Evolutionary conservation across 1,140 invertebrate genomes (phyloP).

Genomic region (Drosophila sproati): DNA sequence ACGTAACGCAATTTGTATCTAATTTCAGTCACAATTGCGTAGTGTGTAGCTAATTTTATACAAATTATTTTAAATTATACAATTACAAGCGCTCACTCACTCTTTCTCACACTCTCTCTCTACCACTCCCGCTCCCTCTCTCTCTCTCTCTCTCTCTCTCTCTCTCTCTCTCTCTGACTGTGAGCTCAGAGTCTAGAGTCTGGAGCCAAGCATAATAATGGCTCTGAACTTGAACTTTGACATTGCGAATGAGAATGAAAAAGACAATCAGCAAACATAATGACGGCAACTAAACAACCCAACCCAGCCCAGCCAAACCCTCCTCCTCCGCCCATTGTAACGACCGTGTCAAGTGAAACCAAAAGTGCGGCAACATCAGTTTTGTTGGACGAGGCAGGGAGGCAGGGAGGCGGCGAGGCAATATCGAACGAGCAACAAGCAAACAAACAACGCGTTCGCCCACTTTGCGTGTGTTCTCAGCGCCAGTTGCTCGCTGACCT

Average conservation of each 20-base stretch:
- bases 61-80: slow-evolving; percentile 73
- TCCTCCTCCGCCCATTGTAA: background rate
- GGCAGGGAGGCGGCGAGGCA: background rate
- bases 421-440: slow-evolving; percentile 22
- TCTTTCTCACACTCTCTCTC: background rate
- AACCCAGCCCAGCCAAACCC: slow-evolving; percentile 18
- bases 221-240: slow-evolving; percentile 80
- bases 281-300: slow-evolving; percentile 28
- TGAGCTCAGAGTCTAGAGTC: background rate
- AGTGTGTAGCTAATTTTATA: slow-evolving; percentile 54
- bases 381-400: slow-evolving; percentile 1
- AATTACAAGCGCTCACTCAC: slow-evolving; percentile 10
- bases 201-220: slow-evolving; percentile 58
- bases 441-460: slow-evolving; percentile 71
- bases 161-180: background rate
- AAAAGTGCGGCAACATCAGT: slow-evolving; percentile 66
- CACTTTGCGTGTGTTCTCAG: slow-evolving; percentile 81
- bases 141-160: background rate
- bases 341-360: slow-evolving; percentile 69
- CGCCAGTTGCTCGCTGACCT: slow-evolving; percentile 64
- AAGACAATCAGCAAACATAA: slow-evolving; percentile 42
- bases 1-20: slow-evolving; percentile 35
- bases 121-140: background rate
- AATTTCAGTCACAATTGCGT: slow-evolving; percentile 42
- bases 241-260: slow-evolving; percentile 51